phyloP scores from a whole-genome alignment of 2,888 invertebrate species.

The Stenolophus ochropezus region DNA sequence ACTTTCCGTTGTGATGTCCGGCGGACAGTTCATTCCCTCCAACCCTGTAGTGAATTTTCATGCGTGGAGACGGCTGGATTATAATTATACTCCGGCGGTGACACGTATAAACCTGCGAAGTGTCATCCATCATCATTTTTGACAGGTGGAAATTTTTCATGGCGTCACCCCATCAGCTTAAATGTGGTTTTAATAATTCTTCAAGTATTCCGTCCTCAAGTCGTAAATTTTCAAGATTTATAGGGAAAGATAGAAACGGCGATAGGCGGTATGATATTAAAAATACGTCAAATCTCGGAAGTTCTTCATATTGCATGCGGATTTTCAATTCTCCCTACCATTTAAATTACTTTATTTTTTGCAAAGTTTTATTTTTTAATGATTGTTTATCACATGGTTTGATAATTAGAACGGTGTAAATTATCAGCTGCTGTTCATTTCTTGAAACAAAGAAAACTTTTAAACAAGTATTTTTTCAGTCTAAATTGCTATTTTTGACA shows the following conservation, averaged over 20 bases:
- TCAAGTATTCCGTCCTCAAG: conserved; percentile 7
- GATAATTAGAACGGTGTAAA: too few relatives aligned
- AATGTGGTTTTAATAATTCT: conserved; percentile 43
- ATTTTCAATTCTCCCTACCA: neutral
- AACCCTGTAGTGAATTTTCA: neutral
- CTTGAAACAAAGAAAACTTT: too few relatives aligned
- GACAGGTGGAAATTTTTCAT: conserved; percentile 48
- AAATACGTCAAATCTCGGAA: conserved; percentile 2
- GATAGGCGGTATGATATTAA: too few relatives aligned
- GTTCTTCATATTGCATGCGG: neutral
- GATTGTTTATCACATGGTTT: too few relatives aligned
- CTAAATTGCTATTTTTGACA: too few relatives aligned
- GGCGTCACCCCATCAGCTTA: conserved; percentile 13
- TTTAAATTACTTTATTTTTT: neutral
- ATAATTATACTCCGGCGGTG: conserved; percentile 40
- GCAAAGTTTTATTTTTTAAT: too few relatives aligned
- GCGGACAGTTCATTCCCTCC: neutral
- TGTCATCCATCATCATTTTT: conserved; percentile 45
- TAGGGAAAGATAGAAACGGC: conserved; percentile 12
- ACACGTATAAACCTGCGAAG: conserved; percentile 32
- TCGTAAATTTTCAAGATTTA: conserved; percentile 37
- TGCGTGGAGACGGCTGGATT: conserved; percentile 29
- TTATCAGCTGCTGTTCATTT: too few relatives aligned
- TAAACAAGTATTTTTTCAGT: too few relatives aligned
- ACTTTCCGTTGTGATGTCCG: neutral